These are phyloP conservation scores for Gadopsis marmoratus DNA, from an alignment of 2,797 vertebrate genomes.

Conservation along the genomic window DNA sequence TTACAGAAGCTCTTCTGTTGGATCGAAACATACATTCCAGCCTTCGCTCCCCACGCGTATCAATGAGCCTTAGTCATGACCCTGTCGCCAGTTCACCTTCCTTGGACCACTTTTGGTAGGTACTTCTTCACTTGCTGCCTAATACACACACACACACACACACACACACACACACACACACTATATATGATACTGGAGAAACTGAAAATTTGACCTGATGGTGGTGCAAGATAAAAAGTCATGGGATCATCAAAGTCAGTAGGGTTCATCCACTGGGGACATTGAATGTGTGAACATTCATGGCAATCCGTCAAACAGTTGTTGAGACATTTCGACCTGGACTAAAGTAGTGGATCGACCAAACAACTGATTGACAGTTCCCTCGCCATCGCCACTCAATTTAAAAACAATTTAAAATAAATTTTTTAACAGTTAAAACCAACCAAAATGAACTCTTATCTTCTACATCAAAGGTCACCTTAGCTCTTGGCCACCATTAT, in stretches of 20 bases:
- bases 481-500: conserved; percentile 2
- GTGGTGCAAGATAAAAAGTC: neutral
- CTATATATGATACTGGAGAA: too few species aligned
- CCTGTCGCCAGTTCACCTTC: too few species aligned
- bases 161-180: too few species aligned
- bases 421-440: neutral
- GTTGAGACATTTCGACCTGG: neutral
- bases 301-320: neutral
- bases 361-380: neutral
- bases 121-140: too few species aligned
- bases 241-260: neutral
- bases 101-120: too few species aligned
- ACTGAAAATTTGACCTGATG: too few species aligned
- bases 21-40: too few species aligned
- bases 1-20: too few species aligned
- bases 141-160: too few species aligned
- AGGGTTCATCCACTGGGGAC: neutral
- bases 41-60: too few species aligned
- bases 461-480: neutral
- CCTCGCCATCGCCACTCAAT: too few species aligned
- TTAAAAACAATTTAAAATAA: neutral
- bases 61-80: too few species aligned
- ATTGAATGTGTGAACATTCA: neutral
- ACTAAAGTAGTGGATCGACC: neutral
- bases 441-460: neutral